These are phyloP conservation scores for Epirrita christyi DNA, from an alignment of 2,888 invertebrate genomes.

Conservation along the genomic window DNA sequence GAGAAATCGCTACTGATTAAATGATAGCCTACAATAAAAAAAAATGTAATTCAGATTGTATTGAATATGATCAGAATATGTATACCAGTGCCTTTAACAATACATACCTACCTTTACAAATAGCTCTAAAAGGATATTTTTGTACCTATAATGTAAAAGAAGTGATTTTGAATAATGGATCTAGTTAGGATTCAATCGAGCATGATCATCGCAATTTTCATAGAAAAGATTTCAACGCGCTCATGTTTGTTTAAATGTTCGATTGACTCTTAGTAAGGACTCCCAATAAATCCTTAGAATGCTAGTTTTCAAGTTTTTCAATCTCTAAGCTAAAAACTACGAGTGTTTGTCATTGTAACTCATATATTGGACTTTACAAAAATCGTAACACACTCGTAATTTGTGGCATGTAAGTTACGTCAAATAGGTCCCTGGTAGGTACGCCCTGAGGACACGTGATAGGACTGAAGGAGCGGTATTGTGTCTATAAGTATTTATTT, in stretches of 20 bases:
- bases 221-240: conserved; percentile 25
- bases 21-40: conserved; percentile 43
- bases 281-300: conserved; percentile 55
- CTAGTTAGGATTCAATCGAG: conserved; percentile 38
- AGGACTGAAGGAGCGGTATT: conserved; percentile 65
- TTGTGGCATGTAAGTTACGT: conserved; percentile 5
- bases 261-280: conserved; percentile 20
- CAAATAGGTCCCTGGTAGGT: conserved; percentile 53
- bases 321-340: conserved; percentile 46
- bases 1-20: conserved; percentile 64
- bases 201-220: conserved; percentile 35
- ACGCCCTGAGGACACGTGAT: conserved; percentile 73
- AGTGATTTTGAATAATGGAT: conserved; percentile 55
- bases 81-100: conserved; percentile 83
- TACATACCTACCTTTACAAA: conserved; percentile 80
- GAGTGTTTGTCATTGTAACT: no score
- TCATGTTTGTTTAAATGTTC: conserved; percentile 22
- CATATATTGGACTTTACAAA: no score
- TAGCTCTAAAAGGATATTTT: conserved; percentile 78
- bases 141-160: conserved; percentile 70
- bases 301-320: conserved; percentile 68
- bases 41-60: conserved; percentile 55
- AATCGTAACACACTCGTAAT: neutral
- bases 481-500: conserved; percentile 80
- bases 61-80: conserved; percentile 62